These are phyloP conservation scores for Phengaris arion DNA, from an alignment of 2,888 invertebrate genomes.

Conservation along the genomic window DNA sequence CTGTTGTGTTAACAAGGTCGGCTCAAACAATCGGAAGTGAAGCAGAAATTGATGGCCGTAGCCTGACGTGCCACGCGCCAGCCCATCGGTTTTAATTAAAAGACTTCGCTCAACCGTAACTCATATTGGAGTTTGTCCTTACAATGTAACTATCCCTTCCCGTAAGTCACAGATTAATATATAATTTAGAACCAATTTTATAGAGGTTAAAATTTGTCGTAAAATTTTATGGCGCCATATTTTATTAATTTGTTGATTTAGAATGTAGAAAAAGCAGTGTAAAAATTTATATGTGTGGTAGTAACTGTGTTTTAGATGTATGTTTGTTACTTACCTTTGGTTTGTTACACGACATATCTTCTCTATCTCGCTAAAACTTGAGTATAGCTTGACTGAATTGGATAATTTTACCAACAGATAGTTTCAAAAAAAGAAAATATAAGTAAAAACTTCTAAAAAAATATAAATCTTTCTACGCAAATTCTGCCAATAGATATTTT, in stretches of 20 bases:
- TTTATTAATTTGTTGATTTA: not conserved
- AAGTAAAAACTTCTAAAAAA: no score
- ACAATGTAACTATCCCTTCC: slow-evolving; percentile 51
- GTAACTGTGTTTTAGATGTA: not conserved
- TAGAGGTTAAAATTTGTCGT: not conserved
- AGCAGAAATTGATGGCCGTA: slow-evolving; percentile 65
- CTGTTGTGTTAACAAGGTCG: slow-evolving; percentile 54
- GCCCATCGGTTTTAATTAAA: slow-evolving; percentile 65
- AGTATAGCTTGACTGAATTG: no score
- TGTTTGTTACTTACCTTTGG: no score
- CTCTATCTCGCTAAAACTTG: no score
- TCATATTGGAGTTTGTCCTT: slow-evolving; percentile 61
- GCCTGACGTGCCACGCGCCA: slow-evolving; percentile 38
- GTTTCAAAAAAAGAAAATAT: no score
- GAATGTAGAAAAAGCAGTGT: not conserved
- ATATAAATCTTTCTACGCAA: no score
- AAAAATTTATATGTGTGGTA: not conserved
- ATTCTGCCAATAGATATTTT: no score
- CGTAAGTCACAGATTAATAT: slow-evolving; percentile 31
- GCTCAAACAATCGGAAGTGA: slow-evolving; percentile 68
- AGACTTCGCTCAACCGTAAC: slow-evolving; percentile 71
- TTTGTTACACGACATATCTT: no score
- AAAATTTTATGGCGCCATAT: not conserved
- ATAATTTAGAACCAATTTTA: not conserved
- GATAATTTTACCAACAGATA: no score